phyloP scores from a whole-genome alignment of 2,888 invertebrate genomes.

The Baronia brevicornis region DNA sequence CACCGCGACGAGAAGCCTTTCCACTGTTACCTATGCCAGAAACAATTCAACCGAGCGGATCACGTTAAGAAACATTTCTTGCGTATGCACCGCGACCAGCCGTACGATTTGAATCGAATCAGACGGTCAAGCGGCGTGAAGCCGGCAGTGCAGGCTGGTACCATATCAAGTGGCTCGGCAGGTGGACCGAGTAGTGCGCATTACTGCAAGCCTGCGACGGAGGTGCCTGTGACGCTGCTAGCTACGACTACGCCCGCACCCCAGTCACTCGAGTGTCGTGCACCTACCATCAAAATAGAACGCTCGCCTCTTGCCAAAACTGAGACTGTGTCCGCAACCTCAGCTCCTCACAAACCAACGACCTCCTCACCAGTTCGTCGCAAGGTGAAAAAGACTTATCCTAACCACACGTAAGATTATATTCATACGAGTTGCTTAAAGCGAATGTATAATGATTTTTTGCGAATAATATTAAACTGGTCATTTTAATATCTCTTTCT shows the following conservation, averaged over 20 bases:
- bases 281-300: constrained; percentile 49
- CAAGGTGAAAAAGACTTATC: constrained; percentile 27
- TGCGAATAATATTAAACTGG: too few species aligned
- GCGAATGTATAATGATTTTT: too few species aligned
- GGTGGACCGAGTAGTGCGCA: constrained; percentile 27
- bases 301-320: constrained; percentile 53
- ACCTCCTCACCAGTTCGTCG: constrained; percentile 80
- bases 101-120: constrained; percentile 89
- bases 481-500: too few species aligned
- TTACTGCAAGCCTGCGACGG: constrained; percentile 36
- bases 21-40: constrained; percentile 93
- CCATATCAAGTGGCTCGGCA: constrained; percentile 18
- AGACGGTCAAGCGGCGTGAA: constrained; percentile 78
- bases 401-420: too few species aligned
- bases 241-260: constrained; percentile 27
- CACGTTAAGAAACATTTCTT: constrained; percentile 96
- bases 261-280: constrained; percentile 26
- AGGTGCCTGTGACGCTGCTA: constrained; percentile 67
- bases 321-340: constrained; percentile 29
- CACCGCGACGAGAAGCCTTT: constrained; percentile 96
- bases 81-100: constrained; percentile 92
- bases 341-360: constrained; percentile 38
- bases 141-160: constrained; percentile 26
- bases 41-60: constrained; percentile 95
- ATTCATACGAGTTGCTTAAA: too few species aligned